A percentile compares a stretch with the other conserved stretches of the same genome.
phyloP scores from a whole-genome alignment of 2,797 vertebrate species.

The Gouania willdenowi region DNA sequence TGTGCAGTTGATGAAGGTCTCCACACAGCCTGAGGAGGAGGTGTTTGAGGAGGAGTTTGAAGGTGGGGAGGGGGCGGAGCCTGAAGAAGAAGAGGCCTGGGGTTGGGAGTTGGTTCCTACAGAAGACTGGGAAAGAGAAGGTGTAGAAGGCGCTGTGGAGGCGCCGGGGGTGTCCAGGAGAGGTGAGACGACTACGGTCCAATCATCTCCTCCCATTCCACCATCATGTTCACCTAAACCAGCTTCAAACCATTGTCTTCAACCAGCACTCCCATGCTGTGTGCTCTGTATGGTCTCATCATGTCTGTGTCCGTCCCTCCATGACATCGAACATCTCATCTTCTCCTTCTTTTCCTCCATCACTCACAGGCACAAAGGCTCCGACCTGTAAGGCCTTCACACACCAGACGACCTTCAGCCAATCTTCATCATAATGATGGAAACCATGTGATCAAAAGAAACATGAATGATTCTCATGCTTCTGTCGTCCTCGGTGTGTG shows the following conservation, averaged over 20 bases:
- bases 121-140: slow-evolving; percentile 74
- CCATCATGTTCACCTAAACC: slow-evolving; percentile 52
- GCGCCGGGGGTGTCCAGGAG: slow-evolving; percentile 78
- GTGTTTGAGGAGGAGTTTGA: slow-evolving; percentile 63
- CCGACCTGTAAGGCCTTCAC: no score
- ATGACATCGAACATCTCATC: no score
- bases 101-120: slow-evolving; percentile 77
- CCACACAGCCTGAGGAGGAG: slow-evolving; percentile 74
- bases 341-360: slow-evolving; percentile 2
- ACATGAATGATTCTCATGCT: no score
- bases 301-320: no score
- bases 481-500: no score
- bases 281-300: no score
- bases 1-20: slow-evolving; percentile 67
- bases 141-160: slow-evolving; percentile 72
- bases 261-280: no score
- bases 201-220: slow-evolving; percentile 62
- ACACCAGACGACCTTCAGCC: no score
- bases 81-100: slow-evolving; percentile 71
- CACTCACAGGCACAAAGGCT: no score
- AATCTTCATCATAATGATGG: no score
- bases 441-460: no score
- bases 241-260: slow-evolving; percentile 35
- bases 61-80: slow-evolving; percentile 45
- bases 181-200: slow-evolving; percentile 82